Evolutionary conservation across 30 jellyfish, hydroid and myxozoan species (phyloP), one percentile per base, ranked within the genome.

Genomic region (Chrysaora quinquecirrha): DNA sequence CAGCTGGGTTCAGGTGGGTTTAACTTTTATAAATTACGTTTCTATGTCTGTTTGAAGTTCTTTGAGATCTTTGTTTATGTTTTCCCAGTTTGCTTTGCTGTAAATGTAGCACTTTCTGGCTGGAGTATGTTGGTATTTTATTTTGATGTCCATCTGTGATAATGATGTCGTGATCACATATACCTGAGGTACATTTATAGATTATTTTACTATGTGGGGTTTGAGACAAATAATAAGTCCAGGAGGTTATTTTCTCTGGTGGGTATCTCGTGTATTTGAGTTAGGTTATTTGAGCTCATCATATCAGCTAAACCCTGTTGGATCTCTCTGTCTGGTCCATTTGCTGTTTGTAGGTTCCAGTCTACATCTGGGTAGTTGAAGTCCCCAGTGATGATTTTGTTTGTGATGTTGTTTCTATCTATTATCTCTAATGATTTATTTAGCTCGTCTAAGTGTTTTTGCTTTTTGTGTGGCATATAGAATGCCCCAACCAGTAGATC

Each of bases 91-190:
- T 74, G 75, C 86, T 19, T 1, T 3, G 32, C 50, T 74, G 19
- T 52, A 52, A 4, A 52, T 52, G 62, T 74, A 74, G 27, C 48
- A 23, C 56, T 48, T 74, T 31, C 75, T 49, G 22, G 75, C 52
- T 50, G 30, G 58, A 19, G 23, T 77, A 19, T 43, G 25, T 10
- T 30, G 11, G 25, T 56, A 49, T 43, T 30, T 58, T 48, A 60
- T 28, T 60, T 77, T 77, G n/a, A 77, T 64, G 78, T 64, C 23
- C 54, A 12, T 77, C 80, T 77, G 80, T 60, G 25, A 61, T 60
- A 1, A 77, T 21, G n/a, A 56, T 64, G 50, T 48, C 73, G 43
- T 78, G 89, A 63, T 62, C 73, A 48, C 89, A 61, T 70, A 78
- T 78, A 18, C 89, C 89, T 10, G 47, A 22, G 72, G 9, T 21